Percentiles rank a stretch among this genome's conserved stretches.
Evolutionary conservation across 2,113 vertebrate species (phyloP).

Genomic region (Trematocara stigmaticum): DNA sequence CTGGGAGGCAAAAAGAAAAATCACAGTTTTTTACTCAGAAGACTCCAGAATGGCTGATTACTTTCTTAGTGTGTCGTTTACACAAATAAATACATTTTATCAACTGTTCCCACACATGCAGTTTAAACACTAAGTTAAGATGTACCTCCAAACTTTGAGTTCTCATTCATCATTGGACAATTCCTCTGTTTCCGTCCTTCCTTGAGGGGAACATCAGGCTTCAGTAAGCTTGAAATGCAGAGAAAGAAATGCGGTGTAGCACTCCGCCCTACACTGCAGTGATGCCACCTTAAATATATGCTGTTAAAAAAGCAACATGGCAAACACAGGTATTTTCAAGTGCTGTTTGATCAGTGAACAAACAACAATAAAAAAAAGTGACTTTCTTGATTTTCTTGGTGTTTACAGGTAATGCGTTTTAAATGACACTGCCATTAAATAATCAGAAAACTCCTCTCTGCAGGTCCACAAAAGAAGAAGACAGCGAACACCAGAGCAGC

Average conservation of each 20-base stretch:
- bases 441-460: neutral
- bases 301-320: neutral
- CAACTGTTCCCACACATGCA: neutral
- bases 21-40: neutral
- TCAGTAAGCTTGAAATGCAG: neutral
- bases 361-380: neutral
- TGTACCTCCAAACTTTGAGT: neutral
- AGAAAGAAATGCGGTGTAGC: neutral
- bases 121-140: neutral
- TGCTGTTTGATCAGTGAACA: neutral
- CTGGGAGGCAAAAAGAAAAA: neutral
- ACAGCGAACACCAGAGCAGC: neutral
- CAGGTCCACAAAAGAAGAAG: neutral
- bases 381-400: neutral
- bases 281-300: neutral
- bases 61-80: neutral
- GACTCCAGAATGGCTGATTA: neutral
- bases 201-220: neutral
- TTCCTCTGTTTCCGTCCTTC: neutral
- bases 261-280: neutral
- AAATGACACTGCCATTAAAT: neutral
- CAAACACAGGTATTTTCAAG: neutral
- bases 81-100: neutral
- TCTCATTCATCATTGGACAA: neutral
- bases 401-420: neutral